Conservation (phyloP, 2,797 vertebrate species). For the Hirundo rustica region DNA sequence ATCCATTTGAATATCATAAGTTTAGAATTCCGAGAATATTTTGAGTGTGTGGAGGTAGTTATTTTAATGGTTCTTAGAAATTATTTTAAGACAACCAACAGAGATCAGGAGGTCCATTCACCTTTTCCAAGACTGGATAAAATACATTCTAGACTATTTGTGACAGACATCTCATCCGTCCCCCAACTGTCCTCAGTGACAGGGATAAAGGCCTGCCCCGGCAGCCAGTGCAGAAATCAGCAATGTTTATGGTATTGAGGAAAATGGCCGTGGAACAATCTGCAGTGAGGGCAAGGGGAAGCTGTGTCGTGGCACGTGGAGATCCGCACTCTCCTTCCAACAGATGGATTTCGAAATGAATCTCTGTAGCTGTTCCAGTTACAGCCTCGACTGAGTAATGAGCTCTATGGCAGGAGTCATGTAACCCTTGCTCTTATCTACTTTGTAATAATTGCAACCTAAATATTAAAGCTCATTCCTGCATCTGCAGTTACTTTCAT, state of each 20-base stretch:
- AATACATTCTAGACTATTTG: neutral
- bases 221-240: neutral
- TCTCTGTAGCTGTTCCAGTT: neutral
- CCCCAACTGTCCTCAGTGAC: neutral
- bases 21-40: neutral
- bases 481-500: slow-evolving; percentile 34
- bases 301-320: accelerated
- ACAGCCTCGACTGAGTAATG: slow-evolving; percentile 4
- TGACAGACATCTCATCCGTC: neutral
- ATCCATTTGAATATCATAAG: neutral
- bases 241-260: neutral
- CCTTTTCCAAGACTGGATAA: neutral
- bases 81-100: neutral
- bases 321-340: neutral
- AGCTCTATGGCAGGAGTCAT: neutral
- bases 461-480: slow-evolving; percentile 43
- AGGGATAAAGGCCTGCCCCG: neutral
- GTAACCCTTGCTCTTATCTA: slow-evolving; percentile 47
- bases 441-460: slow-evolving; percentile 32
- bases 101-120: neutral
- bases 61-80: neutral
- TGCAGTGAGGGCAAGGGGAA: neutral
- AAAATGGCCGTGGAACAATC: neutral
- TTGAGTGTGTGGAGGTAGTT: neutral
- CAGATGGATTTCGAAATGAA: neutral